phyloP scores from a whole-genome alignment of 2,113 vertebrate genomes.

The Bombycilla garrulus region DNA sequence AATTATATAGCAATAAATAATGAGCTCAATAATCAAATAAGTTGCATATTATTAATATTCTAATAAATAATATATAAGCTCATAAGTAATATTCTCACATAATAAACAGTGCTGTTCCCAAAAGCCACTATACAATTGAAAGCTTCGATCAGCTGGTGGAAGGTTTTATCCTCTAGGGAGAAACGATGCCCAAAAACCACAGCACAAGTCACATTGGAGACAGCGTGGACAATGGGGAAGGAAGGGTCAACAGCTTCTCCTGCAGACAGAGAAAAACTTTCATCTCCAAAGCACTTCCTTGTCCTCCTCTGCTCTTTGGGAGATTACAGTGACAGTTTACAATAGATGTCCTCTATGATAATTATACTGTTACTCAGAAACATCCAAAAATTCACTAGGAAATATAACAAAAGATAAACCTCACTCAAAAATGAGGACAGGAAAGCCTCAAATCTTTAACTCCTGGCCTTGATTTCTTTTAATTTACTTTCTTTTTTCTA shows the following conservation, averaged over 20 bases:
- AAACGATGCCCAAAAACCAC: constrained; percentile 59
- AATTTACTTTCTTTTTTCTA: background rate
- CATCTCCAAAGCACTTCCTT: background rate
- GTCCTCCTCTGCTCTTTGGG: background rate
- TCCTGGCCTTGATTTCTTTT: background rate
- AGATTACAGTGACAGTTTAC: background rate
- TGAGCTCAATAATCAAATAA: background rate
- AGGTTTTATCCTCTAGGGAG: constrained; percentile 33
- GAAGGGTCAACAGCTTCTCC: constrained; percentile 50
- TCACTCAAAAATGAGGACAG: background rate
- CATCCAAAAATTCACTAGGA: background rate
- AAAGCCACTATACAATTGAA: background rate
- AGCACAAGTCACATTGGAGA: constrained; percentile 45
- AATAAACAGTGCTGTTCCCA: background rate
- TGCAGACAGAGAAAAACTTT: background rate
- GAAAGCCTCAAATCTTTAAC: background rate
- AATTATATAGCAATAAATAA: background rate
- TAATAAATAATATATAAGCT: background rate
- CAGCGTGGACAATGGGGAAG: constrained; percentile 16
- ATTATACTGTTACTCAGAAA: background rate
- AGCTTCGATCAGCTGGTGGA: constrained; percentile 33
- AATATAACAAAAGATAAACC: background rate
- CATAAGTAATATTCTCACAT: background rate
- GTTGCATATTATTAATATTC: background rate
- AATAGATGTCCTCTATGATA: background rate